These are phyloP conservation scores for Spodoptera littoralis DNA, from an alignment of 2,888 invertebrate genomes.

Conservation along the genomic window DNA sequence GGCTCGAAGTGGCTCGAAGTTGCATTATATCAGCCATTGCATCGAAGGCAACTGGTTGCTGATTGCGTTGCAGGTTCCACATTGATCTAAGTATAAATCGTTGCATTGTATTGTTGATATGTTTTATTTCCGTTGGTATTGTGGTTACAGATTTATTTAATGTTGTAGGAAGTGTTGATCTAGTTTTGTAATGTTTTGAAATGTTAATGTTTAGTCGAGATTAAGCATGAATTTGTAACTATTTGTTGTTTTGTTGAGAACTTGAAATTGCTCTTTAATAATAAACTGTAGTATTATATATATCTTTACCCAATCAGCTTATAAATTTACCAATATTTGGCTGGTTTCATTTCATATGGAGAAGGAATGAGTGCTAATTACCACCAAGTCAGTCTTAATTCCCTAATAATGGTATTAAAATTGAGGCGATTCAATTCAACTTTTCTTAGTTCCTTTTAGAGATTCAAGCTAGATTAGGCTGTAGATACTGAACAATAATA, in stretches of 20 bases:
- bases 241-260: neutral
- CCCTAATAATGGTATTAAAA: too few species aligned
- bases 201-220: neutral
- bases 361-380: too few species aligned
- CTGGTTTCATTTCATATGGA: too few species aligned
- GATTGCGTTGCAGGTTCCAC: conserved; percentile 45
- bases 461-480: too few species aligned
- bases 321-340: too few species aligned
- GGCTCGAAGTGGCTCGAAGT: conserved; percentile 27
- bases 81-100: conserved; percentile 49
- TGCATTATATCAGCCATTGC: conserved; percentile 25
- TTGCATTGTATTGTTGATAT: conserved; percentile 53
- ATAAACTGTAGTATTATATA: too few species aligned
- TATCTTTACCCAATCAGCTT: too few species aligned
- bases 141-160: conserved; percentile 38
- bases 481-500: too few species aligned
- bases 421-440: too few species aligned
- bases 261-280: too few species aligned
- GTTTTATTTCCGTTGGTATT: conserved; percentile 51
- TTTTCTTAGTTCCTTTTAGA: too few species aligned
- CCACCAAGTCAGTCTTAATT: too few species aligned
- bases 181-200: conserved; percentile 28
- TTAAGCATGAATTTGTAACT: conserved; percentile 7
- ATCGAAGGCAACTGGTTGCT: conserved; percentile 25
- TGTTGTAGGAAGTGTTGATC: conserved; percentile 30